Conservation (phyloP, 2,888 invertebrate species). For the Nebria brevicollis region DNA sequence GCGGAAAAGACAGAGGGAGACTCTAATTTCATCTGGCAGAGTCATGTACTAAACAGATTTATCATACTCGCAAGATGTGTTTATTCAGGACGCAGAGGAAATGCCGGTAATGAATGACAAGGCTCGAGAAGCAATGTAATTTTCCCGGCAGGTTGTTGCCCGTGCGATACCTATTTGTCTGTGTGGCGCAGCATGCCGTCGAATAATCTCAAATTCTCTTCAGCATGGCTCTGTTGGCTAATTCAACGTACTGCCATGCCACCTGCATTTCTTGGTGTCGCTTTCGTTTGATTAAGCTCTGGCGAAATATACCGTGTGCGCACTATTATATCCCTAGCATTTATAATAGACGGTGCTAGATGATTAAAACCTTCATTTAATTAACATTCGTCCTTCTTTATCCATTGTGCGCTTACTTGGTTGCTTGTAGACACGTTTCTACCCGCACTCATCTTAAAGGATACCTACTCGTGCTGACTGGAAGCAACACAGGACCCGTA, state of each 20-base stretch:
- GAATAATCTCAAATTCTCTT: constrained; percentile 18
- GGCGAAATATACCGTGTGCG: not conserved
- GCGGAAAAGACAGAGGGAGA: not conserved
- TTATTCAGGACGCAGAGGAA: constrained; percentile 39
- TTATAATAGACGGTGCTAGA: constrained; percentile 19
- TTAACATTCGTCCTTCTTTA: constrained; percentile 50
- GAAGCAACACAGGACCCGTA: constrained; percentile 12
- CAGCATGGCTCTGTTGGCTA: not conserved
- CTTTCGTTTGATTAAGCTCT: constrained; percentile 10
- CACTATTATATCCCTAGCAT: constrained; percentile 3
- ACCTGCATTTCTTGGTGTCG: constrained; percentile 14
- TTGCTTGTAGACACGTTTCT: not conserved
- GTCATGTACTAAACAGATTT: constrained; percentile 46
- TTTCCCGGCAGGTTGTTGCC: constrained; percentile 37
- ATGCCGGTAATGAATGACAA: constrained; percentile 43
- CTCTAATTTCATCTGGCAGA: constrained; percentile 45
- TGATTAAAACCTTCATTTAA: constrained; percentile 51
- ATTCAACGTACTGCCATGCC: constrained; percentile 5
- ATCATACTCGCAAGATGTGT: constrained; percentile 45
- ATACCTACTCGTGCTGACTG: not conserved
- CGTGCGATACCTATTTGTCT: constrained; percentile 35
- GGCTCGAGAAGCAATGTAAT: constrained; percentile 36
- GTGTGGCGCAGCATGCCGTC: not conserved
- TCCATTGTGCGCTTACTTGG: not conserved
- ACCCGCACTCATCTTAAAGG: not conserved